A percentile compares a stretch with the other conserved stretches of the same genome.
phyloP scores from a whole-genome alignment of 2,888 invertebrate species.

The Polylopha cassiicola region DNA sequence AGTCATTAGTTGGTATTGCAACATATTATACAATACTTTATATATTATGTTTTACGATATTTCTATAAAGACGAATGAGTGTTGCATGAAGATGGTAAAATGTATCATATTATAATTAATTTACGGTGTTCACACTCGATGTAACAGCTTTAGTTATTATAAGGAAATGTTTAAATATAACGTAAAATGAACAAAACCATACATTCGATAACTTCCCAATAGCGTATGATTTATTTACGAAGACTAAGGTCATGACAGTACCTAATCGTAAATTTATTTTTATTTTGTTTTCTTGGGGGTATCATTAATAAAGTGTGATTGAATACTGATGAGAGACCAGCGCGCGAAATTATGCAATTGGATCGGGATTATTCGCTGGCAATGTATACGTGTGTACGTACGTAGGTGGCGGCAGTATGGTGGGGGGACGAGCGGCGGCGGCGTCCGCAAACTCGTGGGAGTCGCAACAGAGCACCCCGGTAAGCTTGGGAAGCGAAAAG shows the following conservation, averaged over 20 bases:
- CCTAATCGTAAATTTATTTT: no score
- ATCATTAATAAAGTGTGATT: no score
- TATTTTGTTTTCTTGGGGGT: no score
- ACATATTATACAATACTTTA: no score
- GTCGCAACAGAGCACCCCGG: slow-evolving; percentile 65
- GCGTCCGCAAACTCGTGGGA: slow-evolving; percentile 64
- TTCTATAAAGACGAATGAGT: slow-evolving; percentile 15
- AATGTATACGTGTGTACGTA: slow-evolving; percentile 67
- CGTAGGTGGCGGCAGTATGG: slow-evolving; percentile 72
- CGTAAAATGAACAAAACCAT: no score
- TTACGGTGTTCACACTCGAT: slow-evolving; percentile 11
- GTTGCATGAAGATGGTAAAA: slow-evolving; percentile 23
- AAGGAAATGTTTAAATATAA: no score
- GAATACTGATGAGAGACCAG: neutral
- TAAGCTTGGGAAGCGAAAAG: slow-evolving; percentile 65
- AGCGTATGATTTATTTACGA: no score
- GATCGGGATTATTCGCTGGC: slow-evolving; percentile 27
- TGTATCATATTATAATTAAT: slow-evolving; percentile 11
- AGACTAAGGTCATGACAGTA: no score
- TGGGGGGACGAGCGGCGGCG: slow-evolving; percentile 59
- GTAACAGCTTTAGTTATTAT: no score
- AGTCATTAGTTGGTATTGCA: no score
- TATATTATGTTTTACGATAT: no score
- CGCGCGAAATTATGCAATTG: slow-evolving; percentile 17
- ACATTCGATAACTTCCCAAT: no score